phyloP scores from a whole-genome alignment of 1,140 invertebrate genomes.

The Zaprionus africanus region DNA sequence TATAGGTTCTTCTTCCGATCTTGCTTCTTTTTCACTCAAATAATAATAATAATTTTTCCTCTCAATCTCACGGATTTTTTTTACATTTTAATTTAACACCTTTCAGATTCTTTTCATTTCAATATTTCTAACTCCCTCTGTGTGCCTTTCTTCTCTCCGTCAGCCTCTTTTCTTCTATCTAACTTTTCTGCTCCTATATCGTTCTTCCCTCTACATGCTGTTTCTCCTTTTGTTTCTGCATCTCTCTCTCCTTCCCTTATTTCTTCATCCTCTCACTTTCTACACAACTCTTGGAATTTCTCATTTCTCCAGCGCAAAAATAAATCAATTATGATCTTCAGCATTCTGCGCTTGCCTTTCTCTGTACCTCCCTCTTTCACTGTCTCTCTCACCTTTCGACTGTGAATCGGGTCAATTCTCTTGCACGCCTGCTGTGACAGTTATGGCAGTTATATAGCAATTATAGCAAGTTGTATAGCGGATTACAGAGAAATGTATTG shows the following conservation, averaged over 20 bases:
- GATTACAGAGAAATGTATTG: constrained; percentile 16
- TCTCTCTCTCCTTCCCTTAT: background rate
- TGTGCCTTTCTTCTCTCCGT: too few species aligned
- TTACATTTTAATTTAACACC: too few species aligned
- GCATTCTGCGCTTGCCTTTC: background rate
- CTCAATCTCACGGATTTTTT: too few species aligned
- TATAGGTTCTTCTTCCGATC: too few species aligned
- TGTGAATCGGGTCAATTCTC: background rate
- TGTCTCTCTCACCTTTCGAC: background rate
- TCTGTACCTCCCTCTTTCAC: background rate
- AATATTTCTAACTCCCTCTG: too few species aligned
- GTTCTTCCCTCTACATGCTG: background rate
- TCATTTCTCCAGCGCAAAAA: background rate
- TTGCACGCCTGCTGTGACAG: background rate
- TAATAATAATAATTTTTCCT: too few species aligned
- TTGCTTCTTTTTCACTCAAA: too few species aligned
- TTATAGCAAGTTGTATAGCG: background rate
- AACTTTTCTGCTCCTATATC: too few species aligned
- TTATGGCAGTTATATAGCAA: background rate
- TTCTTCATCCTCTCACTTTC: background rate
- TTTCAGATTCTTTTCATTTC: too few species aligned
- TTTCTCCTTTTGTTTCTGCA: background rate
- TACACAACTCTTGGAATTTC: background rate
- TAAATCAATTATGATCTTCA: constrained; percentile 2
- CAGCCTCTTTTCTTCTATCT: too few species aligned